Conservation (phyloP, 2,888 invertebrate genomes). For the Epicampocera succincta region DNA sequence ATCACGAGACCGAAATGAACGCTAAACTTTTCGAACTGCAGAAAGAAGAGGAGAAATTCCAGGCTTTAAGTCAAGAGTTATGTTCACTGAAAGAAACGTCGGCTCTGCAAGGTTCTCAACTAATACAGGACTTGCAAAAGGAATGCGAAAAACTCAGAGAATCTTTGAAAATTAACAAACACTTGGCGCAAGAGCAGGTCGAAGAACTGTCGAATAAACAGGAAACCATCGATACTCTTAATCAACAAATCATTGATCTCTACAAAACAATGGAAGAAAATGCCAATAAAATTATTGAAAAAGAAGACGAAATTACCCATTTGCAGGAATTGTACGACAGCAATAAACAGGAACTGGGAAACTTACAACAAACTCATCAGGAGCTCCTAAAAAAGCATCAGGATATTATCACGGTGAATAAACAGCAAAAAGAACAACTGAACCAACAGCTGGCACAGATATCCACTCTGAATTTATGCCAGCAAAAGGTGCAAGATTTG, state of each 20-base stretch:
- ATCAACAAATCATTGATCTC: slow-evolving; percentile 83
- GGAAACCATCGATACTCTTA: slow-evolving; percentile 85
- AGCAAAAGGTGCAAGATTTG: slow-evolving; percentile 76
- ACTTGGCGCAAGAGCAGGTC: slow-evolving; percentile 75
- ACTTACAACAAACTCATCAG: slow-evolving; percentile 80
- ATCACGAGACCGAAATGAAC: slow-evolving; percentile 77
- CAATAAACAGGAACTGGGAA: slow-evolving; percentile 81
- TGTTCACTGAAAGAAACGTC: slow-evolving; percentile 82
- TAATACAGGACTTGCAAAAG: slow-evolving; percentile 71
- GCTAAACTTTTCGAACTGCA: slow-evolving; percentile 74
- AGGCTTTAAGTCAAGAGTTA: slow-evolving; percentile 81
- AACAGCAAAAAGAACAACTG: slow-evolving; percentile 67
- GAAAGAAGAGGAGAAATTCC: slow-evolving; percentile 79
- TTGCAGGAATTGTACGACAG: slow-evolving; percentile 81
- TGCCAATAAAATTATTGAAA: slow-evolving; percentile 82
- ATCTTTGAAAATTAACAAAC: slow-evolving; percentile 78
- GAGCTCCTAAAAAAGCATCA: slow-evolving; percentile 80
- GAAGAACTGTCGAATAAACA: slow-evolving; percentile 83
- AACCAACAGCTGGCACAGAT: slow-evolving; percentile 73
- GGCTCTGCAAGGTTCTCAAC: slow-evolving; percentile 74
- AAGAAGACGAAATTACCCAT: slow-evolving; percentile 82
- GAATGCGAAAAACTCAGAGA: slow-evolving; percentile 75
- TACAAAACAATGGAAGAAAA: slow-evolving; percentile 84
- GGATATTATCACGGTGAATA: slow-evolving; percentile 77
- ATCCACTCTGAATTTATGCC: background rate